Conservation (phyloP, 2,113 vertebrate species). For the Chaetodon auriga region DNA sequence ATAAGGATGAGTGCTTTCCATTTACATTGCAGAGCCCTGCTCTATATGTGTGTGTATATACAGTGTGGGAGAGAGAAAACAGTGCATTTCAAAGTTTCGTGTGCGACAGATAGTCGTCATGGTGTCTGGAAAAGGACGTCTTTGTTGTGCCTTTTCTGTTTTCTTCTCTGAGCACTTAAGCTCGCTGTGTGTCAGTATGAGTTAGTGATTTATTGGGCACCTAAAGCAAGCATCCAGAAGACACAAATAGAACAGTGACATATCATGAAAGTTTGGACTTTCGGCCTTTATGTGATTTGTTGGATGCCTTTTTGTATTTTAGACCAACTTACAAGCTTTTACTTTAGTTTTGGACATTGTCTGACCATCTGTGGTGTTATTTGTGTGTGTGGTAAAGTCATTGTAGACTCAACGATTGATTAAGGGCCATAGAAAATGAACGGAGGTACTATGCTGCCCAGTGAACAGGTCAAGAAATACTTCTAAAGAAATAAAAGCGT, state of each 20-base stretch:
- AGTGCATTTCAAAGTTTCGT: conserved; percentile 1
- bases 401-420: background rate
- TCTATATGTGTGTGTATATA: background rate
- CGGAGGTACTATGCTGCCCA: too few relatives aligned
- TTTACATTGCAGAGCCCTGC: conserved; percentile 30
- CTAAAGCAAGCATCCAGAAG: background rate
- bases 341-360: background rate
- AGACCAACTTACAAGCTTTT: background rate
- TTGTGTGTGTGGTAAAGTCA: background rate
- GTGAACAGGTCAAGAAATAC: background rate
- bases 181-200: background rate
- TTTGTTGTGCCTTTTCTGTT: conserved; percentile 25
- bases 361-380: too few relatives aligned
- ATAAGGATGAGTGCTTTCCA: conserved; percentile 40
- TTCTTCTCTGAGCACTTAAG: background rate
- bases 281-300: background rate
- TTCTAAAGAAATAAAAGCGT: too few relatives aligned
- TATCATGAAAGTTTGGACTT: background rate
- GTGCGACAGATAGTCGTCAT: conserved; percentile 13
- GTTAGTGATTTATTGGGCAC: background rate
- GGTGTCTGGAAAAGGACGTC: background rate
- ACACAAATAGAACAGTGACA: background rate
- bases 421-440: background rate
- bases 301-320: background rate
- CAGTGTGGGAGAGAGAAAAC: background rate